Conservation (phyloP, 2,113 vertebrate genomes). For the Atractosteus spatula region DNA sequence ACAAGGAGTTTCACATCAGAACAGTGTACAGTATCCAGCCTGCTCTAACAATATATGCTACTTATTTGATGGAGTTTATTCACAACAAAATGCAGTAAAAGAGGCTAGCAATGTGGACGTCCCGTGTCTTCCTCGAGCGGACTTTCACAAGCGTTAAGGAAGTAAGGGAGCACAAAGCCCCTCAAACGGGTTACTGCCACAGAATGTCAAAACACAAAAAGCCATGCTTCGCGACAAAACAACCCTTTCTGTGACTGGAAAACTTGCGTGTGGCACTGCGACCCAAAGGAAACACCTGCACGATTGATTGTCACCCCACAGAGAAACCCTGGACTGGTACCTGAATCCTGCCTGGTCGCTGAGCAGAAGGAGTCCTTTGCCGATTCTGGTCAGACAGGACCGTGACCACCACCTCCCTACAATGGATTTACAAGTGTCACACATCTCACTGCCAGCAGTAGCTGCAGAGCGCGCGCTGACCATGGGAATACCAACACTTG, state of each 20-base stretch:
- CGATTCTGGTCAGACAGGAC: constrained; percentile 33
- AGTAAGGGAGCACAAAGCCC: too few relatives aligned
- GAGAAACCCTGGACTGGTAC: constrained; percentile 23
- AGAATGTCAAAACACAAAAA: too few relatives aligned
- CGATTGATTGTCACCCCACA: constrained; percentile 8
- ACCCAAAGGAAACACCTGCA: constrained; percentile 22
- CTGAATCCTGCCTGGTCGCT: constrained; percentile 31
- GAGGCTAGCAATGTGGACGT: too few relatives aligned
- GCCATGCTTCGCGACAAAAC: too few relatives aligned
- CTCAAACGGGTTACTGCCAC: too few relatives aligned
- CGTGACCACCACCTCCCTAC: constrained; percentile 31
- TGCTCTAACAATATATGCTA: too few relatives aligned
- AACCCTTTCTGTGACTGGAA: background rate
- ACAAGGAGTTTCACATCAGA: too few relatives aligned
- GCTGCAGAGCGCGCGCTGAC: constrained; percentile 36
- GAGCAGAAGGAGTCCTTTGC: constrained; percentile 20
- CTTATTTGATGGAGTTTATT: too few relatives aligned
- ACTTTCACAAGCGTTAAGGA: too few relatives aligned
- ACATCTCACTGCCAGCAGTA: constrained; percentile 31
- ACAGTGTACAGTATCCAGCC: too few relatives aligned
- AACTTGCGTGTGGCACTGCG: constrained; percentile 1
- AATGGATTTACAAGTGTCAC: constrained; percentile 41
- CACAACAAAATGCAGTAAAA: too few relatives aligned
- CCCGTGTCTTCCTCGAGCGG: too few relatives aligned
- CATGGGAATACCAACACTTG: constrained; percentile 56